Base-by-base conservation (phyloP, 2,888 invertebrate species). In the Serripes groenlandicus region DNA sequence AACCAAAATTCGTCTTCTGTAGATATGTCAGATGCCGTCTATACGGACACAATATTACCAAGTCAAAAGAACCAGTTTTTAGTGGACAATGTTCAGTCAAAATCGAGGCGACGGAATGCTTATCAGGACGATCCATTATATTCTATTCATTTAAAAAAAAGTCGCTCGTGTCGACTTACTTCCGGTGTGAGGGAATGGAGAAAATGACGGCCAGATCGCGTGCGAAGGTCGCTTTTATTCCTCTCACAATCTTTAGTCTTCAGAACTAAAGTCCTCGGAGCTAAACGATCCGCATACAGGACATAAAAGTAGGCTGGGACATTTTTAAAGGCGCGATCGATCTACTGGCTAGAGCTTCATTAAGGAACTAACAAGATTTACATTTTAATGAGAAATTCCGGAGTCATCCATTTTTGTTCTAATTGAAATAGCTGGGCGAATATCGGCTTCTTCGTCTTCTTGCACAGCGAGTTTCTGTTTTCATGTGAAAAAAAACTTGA, bases 291-390 rank as follows among this genome's bases (percentile, higher is more conserved):
- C 52, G 28, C 30, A 28, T 52, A 23, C 32, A 74, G 64, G 64
- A 74, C 64, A 52, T 52, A 49, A 49, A 62, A 42, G 52, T 42
- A 64, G 74, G 18, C 74, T 37, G 32, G 64, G 64, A 71, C 71
- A 58, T 35, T 71, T 71, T 66, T 42, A 66, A 71, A 58, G 56
- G 26, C 37, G 26, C 58, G 34, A 73, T 73, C 73, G 73, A 73
- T 73, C 42, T 30, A 7, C 11, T 30, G 34, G 7, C 66, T 42
- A 42, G 56, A 71, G 72, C 75, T 79, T 86, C 83, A 86, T 86
- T 83, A 86, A 77, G 68, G 75, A 37, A 76, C 52, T 86, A 83
- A 86, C 79, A 70, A 79, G 86, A 86, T 86, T 83, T 86, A 80
- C 83, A 83, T 86, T 86, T 81, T 79, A 86, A 86, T 83, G 83